Percentiles rank a stretch among this genome's conserved stretches.
Evolutionary conservation across 2,113 vertebrate species (phyloP).

Genomic region (Rhinolophus sinicus): DNA sequence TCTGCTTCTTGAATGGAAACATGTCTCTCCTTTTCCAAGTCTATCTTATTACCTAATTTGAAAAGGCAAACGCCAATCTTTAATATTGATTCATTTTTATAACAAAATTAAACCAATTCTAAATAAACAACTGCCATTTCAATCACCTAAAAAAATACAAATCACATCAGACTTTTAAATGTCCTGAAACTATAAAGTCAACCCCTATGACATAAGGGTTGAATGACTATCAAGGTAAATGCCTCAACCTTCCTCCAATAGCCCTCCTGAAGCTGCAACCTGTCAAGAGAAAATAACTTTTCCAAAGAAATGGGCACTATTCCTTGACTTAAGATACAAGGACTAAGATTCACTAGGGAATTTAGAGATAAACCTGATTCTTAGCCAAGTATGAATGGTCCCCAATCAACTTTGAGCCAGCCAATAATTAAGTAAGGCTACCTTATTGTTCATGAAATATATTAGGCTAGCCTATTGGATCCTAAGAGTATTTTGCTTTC

Average conservation of each 20-base stretch:
- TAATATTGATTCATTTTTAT: constrained; percentile 47
- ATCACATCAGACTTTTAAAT: neutral
- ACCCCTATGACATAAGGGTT: neutral
- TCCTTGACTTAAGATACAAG: neutral
- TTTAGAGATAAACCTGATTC: neutral
- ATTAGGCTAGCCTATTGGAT: neutral
- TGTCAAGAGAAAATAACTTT: constrained; percentile 9
- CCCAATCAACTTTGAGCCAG: neutral
- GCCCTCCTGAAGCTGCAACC: neutral
- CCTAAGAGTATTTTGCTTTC: neutral
- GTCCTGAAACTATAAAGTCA: constrained; percentile 4
- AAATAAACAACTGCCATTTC: constrained; percentile 20
- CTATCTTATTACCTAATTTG: constrained; percentile 96
- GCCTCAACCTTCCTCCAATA: neutral
- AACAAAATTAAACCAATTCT: constrained; percentile 30
- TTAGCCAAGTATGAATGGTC: neutral
- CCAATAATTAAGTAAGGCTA: constrained; percentile 12
- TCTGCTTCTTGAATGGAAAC: constrained; percentile 98
- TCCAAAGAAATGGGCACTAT: neutral
- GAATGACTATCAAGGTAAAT: neutral
- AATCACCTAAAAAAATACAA: constrained; percentile 8
- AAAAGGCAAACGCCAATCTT: constrained; percentile 63
- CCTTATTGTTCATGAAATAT: constrained; percentile 13
- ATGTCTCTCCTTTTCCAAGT: constrained; percentile 98
- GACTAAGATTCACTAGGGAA: neutral